phyloP scores from a whole-genome alignment of 2,888 invertebrate genomes.

The Eutolmus rufibarbis region DNA sequence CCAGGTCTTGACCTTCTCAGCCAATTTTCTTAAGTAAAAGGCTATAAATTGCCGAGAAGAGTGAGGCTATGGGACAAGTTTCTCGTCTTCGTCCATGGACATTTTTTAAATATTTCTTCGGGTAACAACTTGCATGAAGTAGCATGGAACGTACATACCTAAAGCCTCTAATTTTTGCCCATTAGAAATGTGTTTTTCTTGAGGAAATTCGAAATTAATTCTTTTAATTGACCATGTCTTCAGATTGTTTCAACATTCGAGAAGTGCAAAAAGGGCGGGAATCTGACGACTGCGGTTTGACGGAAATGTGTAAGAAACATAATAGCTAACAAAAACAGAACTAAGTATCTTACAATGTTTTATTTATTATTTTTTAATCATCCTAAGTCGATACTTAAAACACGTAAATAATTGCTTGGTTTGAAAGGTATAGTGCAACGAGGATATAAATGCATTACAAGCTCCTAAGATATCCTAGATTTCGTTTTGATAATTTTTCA shows the following conservation, averaged over 20 bases:
- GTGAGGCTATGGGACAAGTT: not conserved
- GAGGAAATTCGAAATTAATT: not conserved
- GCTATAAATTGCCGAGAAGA: not conserved
- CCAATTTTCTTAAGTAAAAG: conserved; percentile 34
- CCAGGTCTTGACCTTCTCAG: conserved; percentile 11
- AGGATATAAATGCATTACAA: no score
- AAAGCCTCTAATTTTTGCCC: not conserved
- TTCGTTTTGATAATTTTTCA: no score
- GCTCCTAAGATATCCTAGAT: no score
- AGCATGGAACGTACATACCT: not conserved
- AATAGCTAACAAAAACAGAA: not conserved
- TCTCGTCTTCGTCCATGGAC: not conserved
- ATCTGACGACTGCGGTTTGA: not conserved
- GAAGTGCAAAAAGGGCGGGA: not conserved
- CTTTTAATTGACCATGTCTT: not conserved
- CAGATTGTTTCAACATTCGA: not conserved
- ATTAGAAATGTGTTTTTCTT: not conserved
- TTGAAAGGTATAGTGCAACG: no score
- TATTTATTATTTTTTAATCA: not conserved
- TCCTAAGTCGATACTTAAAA: no score
- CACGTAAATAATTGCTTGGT: no score
- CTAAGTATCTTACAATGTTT: not conserved
- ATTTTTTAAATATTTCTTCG: not conserved
- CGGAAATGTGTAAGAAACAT: not conserved
- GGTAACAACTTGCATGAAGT: not conserved